These are phyloP conservation scores for Arctopsyche grandis DNA, from an alignment of 1,140 invertebrate genomes.

Conservation along the genomic window DNA sequence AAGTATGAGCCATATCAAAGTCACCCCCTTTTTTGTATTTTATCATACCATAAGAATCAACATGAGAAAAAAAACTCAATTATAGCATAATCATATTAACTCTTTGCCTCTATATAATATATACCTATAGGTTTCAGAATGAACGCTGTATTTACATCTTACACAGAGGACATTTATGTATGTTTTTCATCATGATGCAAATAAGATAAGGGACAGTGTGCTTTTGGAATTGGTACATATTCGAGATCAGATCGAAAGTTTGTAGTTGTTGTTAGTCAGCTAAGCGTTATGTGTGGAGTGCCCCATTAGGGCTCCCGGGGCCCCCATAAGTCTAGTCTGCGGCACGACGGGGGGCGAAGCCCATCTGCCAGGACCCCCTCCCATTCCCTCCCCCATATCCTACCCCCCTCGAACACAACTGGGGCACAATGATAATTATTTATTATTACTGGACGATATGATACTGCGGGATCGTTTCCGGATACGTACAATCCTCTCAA, in stretches of 20 bases:
- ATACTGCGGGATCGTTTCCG: conserved; percentile 48
- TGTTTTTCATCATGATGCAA: background rate
- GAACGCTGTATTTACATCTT: no score
- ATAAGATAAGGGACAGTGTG: no score
- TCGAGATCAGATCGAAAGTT: conserved; percentile 5
- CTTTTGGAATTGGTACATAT: no score
- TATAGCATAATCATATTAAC: no score
- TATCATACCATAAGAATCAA: no score
- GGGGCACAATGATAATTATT: conserved; percentile 49
- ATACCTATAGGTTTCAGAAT: no score
- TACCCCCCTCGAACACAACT: conserved; percentile 4
- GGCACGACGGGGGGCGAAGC: conserved; percentile 60
- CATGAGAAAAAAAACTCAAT: no score
- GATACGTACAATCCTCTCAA: background rate
- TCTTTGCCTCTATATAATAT: no score
- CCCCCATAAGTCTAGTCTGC: conserved; percentile 56
- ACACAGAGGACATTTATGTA: conserved; percentile 22
- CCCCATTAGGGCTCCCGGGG: conserved; percentile 30
- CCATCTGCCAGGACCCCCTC: conserved; percentile 56
- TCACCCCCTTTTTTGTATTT: no score
- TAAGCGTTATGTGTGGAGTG: conserved; percentile 45
- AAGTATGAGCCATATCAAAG: no score
- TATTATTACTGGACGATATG: conserved; percentile 39
- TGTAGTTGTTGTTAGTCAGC: conserved; percentile 38
- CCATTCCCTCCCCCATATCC: background rate